These are phyloP conservation scores for Caenorhabditis becei DNA, from an alignment of 2,888 invertebrate species.

Conservation along the genomic window DNA sequence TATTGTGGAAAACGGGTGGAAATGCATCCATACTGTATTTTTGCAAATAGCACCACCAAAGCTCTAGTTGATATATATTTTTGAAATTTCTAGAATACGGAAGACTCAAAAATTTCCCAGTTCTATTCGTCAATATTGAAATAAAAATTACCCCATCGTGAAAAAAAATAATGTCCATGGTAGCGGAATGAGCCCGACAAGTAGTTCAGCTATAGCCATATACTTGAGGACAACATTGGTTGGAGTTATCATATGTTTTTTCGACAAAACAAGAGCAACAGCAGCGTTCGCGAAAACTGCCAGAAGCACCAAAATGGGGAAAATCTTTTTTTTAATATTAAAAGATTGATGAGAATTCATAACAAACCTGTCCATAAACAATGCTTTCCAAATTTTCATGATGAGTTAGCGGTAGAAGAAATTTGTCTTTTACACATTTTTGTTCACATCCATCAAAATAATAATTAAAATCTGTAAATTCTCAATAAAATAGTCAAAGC, in stretches of 20 bases:
- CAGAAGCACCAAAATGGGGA: slow-evolving; percentile 88
- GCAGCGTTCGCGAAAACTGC: slow-evolving; percentile 93
- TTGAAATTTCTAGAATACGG: slow-evolving; percentile 71
- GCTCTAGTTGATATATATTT: slow-evolving; percentile 62
- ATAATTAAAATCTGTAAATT: slow-evolving; percentile 8
- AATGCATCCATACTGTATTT: slow-evolving; percentile 81
- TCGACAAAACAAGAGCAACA: slow-evolving; percentile 92
- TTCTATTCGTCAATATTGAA: not conserved
- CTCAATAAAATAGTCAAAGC: not conserved
- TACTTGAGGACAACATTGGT: slow-evolving; percentile 83
- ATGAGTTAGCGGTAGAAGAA: slow-evolving; percentile 51
- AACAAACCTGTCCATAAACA: slow-evolving; percentile 66
- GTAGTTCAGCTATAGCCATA: slow-evolving; percentile 96
- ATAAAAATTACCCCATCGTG: slow-evolving; percentile 71
- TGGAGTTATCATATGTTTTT: slow-evolving; percentile 88
- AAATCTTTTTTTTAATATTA: slow-evolving; percentile 75
- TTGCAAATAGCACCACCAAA: slow-evolving; percentile 81
- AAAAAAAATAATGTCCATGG: slow-evolving; percentile 88
- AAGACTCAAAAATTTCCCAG: too few relatives aligned
- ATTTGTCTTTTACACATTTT: slow-evolving; percentile 51
- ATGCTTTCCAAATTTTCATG: slow-evolving; percentile 60
- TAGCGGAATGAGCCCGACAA: slow-evolving; percentile 92
- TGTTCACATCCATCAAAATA: slow-evolving; percentile 64
- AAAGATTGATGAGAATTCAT: not conserved
- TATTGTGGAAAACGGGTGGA: slow-evolving; percentile 91